These are phyloP conservation scores for Dryomyza anilis DNA, from an alignment of 2,888 invertebrate genomes.

Conservation along the genomic window DNA sequence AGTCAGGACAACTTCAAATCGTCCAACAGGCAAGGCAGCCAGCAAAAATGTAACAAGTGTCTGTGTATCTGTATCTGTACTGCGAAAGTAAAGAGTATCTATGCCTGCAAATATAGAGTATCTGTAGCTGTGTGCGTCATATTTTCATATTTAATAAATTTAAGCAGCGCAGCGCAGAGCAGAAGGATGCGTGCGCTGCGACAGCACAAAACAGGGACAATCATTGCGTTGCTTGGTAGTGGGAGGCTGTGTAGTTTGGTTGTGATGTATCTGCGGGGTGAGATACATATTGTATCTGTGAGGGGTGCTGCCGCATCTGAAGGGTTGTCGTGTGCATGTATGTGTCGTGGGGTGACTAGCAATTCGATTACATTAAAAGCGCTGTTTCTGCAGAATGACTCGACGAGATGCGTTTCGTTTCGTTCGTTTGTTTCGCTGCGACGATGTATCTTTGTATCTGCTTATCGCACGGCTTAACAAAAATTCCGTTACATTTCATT, in stretches of 20 bases:
- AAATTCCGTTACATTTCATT: no score
- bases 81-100: not conserved
- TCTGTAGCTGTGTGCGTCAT: conserved; percentile 5
- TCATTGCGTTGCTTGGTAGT: conserved; percentile 16
- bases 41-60: conserved; percentile 16
- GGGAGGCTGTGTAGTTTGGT: not conserved
- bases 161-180: not conserved
- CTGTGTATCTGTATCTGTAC: no score
- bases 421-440: not conserved
- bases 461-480: no score
- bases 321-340: no score
- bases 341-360: not conserved
- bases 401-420: not conserved
- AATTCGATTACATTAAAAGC: conserved; percentile 21
- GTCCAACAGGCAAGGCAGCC: not conserved
- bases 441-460: not conserved
- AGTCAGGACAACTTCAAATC: not conserved
- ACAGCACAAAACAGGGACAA: no score
- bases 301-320: no score
- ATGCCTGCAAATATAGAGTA: not conserved
- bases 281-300: no score
- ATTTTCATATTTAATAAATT: conserved; percentile 26
- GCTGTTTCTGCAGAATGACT: not conserved
- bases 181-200: not conserved
- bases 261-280: no score